These are phyloP conservation scores for Coregonus suidteri DNA, from an alignment of 2,797 vertebrate species.

Conservation along the genomic window DNA sequence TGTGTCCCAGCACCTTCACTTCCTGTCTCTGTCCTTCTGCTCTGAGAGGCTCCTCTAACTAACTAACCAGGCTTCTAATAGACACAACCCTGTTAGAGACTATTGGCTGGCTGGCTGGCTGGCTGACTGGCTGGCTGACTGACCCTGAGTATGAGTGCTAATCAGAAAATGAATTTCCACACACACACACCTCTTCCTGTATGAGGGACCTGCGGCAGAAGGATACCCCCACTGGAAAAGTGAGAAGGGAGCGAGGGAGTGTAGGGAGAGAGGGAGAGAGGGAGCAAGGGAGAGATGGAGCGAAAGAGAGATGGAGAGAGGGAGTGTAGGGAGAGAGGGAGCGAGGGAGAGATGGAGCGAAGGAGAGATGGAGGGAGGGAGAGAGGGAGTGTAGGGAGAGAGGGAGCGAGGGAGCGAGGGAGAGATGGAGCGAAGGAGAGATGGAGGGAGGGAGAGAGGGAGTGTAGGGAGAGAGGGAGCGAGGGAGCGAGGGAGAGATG, in stretches of 20 bases:
- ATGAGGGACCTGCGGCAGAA: neutral
- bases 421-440: too few relatives aligned
- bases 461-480: too few relatives aligned
- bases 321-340: constrained; percentile 10
- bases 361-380: too few relatives aligned
- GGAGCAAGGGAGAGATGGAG: too few relatives aligned
- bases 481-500: too few relatives aligned
- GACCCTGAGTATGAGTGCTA: constrained; percentile 55
- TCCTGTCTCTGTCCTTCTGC: neutral
- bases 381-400: too few relatives aligned
- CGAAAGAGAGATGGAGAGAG: constrained; percentile 11
- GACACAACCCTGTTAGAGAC: constrained; percentile 60
- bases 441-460: too few relatives aligned
- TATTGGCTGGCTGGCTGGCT: constrained; percentile 15
- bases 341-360: too few relatives aligned
- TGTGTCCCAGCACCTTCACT: neutral
- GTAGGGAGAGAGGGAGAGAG: too few relatives aligned
- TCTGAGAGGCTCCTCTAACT: constrained; percentile 48
- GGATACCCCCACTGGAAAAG: constrained; percentile 44
- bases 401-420: too few relatives aligned
- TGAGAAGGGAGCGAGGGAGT: constrained; percentile 17
- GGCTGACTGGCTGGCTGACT: constrained; percentile 18
- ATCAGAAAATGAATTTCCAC: constrained; percentile 73
- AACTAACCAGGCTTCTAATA: constrained; percentile 62
- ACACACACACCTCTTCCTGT: constrained; percentile 13